These are phyloP conservation scores for Neolamprologus variostigma DNA, from an alignment of 2,113 vertebrate species.

Conservation along the genomic window DNA sequence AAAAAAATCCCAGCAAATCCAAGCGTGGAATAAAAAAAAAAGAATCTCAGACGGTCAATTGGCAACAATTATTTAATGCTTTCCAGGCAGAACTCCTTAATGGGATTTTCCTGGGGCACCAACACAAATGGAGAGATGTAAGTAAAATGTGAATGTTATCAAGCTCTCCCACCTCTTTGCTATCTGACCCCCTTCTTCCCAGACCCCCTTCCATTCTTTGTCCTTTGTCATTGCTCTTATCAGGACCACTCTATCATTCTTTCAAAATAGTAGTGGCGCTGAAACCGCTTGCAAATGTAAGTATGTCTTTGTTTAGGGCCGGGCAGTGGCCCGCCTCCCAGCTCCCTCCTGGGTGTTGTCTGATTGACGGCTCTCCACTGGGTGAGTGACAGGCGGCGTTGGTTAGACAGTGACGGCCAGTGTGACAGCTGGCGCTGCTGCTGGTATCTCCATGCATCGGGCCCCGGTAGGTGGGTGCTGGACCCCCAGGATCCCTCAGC, in stretches of 20 bases:
- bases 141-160: constrained; percentile 72
- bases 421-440: constrained; percentile 56
- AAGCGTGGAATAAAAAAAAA: neutral
- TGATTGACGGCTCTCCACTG: constrained; percentile 74
- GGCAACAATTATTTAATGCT: constrained; percentile 1
- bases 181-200: constrained; percentile 39
- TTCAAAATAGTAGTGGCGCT: constrained; percentile 58
- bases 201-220: constrained; percentile 53
- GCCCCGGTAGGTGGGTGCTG: neutral
- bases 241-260: constrained; percentile 75
- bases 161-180: constrained; percentile 64
- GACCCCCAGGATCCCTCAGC: constrained; percentile 8
- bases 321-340: constrained; percentile 43
- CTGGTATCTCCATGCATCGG: neutral
- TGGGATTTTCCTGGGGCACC: constrained; percentile 58
- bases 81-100: constrained; percentile 36
- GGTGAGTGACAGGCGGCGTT: constrained; percentile 73
- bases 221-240: constrained; percentile 71
- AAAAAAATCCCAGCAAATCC: neutral
- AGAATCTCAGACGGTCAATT: neutral
- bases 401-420: constrained; percentile 45
- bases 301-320: constrained; percentile 69
- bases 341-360: constrained; percentile 57
- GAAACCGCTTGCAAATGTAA: constrained; percentile 70
- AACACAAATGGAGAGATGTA: constrained; percentile 69